phyloP scores from a whole-genome alignment of 2,113 vertebrate species.

The Illadopsis cleaveri region DNA sequence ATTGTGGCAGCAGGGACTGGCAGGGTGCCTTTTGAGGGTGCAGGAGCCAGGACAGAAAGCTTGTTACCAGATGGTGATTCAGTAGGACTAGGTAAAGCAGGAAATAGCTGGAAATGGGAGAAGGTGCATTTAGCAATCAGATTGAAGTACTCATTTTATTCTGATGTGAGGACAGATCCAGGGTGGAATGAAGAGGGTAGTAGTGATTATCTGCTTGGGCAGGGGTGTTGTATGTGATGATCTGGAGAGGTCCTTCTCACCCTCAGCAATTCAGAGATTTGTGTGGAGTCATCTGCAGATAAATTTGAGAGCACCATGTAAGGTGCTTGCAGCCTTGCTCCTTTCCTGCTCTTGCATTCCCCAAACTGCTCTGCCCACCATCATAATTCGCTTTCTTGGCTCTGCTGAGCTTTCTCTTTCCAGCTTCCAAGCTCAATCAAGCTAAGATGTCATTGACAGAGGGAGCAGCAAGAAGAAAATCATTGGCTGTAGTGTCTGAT shows the following conservation, averaged over 20 bases:
- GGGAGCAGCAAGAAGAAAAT: not conserved
- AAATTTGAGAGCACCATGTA: not conserved
- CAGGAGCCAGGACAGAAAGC: not conserved
- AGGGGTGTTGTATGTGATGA: not conserved
- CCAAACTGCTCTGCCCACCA: not conserved
- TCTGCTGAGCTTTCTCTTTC: not conserved
- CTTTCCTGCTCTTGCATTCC: not conserved
- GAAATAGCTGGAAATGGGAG: not conserved
- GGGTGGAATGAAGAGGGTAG: not conserved
- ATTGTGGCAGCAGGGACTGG: not conserved
- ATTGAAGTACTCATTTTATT: not conserved
- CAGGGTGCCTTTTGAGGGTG: not conserved
- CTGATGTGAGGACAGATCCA: not conserved
- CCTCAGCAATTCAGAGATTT: not conserved
- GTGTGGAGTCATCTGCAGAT: not conserved
- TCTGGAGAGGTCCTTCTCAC: not conserved
- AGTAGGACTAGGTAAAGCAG: not conserved
- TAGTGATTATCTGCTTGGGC: not conserved
- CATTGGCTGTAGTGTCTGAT: not conserved
- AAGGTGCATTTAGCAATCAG: not conserved
- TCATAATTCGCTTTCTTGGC: not conserved
- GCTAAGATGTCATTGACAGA: not conserved
- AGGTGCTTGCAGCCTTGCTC: not conserved
- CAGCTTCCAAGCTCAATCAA: not conserved
- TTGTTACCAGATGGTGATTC: not conserved